A percentile compares a stretch with the other conserved stretches of the same genome.
Conservation (phyloP, 2,113 vertebrate species). For the Myodes glareolus region DNA sequence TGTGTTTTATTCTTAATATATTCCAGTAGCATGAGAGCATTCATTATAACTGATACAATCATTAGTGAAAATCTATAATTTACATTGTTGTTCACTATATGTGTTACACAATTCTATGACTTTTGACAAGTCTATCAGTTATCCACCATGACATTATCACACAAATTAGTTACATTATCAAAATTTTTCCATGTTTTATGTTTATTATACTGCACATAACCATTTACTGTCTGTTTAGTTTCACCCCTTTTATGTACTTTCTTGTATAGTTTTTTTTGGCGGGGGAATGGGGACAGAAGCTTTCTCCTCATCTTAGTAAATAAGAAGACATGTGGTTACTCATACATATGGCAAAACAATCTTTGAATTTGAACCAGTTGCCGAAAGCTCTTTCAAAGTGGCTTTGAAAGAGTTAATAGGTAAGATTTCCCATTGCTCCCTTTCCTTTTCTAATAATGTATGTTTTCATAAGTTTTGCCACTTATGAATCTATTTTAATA, state of each 20-base stretch:
- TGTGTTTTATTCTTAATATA: not conserved
- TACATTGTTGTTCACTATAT: not conserved
- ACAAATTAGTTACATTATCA: not conserved
- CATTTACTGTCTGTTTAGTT: not conserved
- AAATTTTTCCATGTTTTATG: not conserved
- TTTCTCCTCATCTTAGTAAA: constrained; percentile 23
- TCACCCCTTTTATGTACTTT: not conserved
- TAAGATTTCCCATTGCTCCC: constrained; percentile 9
- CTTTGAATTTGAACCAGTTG: constrained; percentile 11
- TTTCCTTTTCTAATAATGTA: not conserved
- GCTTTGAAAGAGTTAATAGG: not conserved
- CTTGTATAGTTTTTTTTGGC: not conserved
- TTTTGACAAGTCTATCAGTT: constrained; percentile 4
- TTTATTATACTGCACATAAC: not conserved
- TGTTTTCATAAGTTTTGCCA: not conserved
- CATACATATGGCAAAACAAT: not conserved
- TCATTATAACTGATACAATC: not conserved
- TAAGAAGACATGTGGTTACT: not conserved
- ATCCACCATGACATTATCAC: not conserved
- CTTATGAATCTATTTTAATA: not conserved
- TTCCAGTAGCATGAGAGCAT: not conserved
- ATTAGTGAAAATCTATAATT: constrained; percentile 33
- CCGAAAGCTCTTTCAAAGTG: constrained; percentile 4
- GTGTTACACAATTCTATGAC: not conserved
- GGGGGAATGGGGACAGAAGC: not conserved